A percentile compares a stretch with the other conserved stretches of the same genome.
Evolutionary conservation across 1,140 invertebrate species (phyloP).

Genomic region (Akabosia matsudoensis): DNA sequence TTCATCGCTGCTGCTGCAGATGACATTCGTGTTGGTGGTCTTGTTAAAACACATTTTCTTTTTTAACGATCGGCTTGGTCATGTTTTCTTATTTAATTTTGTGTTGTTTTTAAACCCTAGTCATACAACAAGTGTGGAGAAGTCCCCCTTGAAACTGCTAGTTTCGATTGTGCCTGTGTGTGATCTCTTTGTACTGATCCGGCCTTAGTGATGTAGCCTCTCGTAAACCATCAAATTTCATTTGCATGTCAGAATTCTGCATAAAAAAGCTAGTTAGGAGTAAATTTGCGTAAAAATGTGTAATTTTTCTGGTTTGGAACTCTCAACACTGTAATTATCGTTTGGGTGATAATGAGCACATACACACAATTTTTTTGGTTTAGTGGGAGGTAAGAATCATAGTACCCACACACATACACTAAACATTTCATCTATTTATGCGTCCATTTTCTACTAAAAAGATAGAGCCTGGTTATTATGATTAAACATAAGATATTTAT

Average conservation of each 20-base stretch:
- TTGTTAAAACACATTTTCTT: background rate
- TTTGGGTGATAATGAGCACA: conserved; percentile 15
- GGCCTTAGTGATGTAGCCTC: no score
- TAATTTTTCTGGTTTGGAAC: conserved; percentile 8
- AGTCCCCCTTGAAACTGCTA: background rate
- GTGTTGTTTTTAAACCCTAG: background rate
- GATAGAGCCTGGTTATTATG: no score
- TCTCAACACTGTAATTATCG: conserved; percentile 1
- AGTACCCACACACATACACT: no score
- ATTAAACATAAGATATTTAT: no score
- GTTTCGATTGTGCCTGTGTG: background rate
- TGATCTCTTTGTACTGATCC: no score
- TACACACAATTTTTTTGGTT: background rate
- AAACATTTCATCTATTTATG: no score
- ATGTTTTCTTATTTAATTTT: no score
- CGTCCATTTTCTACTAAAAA: no score
- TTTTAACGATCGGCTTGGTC: background rate
- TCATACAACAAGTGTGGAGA: background rate
- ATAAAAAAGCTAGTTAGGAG: background rate
- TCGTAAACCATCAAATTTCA: background rate
- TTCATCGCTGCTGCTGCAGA: background rate
- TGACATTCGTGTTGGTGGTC: background rate
- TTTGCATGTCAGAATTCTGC: conserved; percentile 2
- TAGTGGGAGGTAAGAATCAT: background rate
- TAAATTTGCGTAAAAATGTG: conserved; percentile 23